phyloP scores from a whole-genome alignment of 2,797 vertebrate species.

The Enteromius radiatus region DNA sequence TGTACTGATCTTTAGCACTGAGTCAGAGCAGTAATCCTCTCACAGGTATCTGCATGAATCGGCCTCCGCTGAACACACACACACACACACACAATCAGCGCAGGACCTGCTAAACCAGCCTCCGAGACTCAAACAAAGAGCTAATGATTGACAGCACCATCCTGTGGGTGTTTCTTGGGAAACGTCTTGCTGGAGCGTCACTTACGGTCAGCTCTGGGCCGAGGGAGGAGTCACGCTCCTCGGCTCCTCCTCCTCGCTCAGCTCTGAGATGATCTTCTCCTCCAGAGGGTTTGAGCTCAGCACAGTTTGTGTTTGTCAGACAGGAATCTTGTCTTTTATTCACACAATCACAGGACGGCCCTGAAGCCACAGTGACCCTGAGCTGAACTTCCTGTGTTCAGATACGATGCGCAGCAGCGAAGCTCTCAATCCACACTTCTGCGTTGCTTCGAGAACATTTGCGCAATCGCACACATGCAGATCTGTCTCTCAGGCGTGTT shows the following conservation, averaged over 20 bases:
- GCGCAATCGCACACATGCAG: background rate
- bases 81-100: background rate
- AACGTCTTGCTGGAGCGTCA: conserved; percentile 1
- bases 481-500: background rate
- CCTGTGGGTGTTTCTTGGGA: background rate
- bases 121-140: background rate
- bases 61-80: background rate
- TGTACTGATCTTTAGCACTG: background rate
- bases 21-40: conserved; percentile 4
- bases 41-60: conserved; percentile 5
- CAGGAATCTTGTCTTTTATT: background rate
- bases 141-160: background rate
- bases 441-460: conserved; percentile 45
- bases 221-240: conserved; percentile 33
- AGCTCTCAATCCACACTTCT: no score
- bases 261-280: no score
- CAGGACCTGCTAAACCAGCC: background rate
- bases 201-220: conserved; percentile 25
- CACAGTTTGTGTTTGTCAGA: background rate
- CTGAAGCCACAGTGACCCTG: background rate
- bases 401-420: background rate
- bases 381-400: conserved; percentile 27
- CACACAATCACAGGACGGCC: background rate
- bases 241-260: background rate
- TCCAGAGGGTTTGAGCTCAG: background rate